A percentile compares a stretch with the other conserved stretches of the same genome.
Conservation (phyloP, 2,888 invertebrate species). For the Cosmia trapezina region DNA sequence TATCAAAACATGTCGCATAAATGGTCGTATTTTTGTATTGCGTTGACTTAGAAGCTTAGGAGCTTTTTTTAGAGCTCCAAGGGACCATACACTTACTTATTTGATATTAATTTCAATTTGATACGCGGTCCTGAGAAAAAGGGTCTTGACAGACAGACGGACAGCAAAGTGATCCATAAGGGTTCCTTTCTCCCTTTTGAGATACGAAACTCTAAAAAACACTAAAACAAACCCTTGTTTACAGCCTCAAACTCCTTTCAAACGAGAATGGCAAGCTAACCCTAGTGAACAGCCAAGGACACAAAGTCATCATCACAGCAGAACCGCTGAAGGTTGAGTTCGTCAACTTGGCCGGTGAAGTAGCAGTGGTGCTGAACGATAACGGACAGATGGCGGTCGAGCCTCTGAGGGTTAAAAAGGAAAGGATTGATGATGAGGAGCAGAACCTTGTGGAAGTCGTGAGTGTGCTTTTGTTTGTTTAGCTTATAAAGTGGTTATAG, state of each 20-base stretch:
- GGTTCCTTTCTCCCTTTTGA: no score
- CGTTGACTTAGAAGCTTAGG: no score
- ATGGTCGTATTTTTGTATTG: no score
- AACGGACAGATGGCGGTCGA: slow-evolving; percentile 98
- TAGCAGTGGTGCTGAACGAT: slow-evolving; percentile 95
- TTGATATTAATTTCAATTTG: no score
- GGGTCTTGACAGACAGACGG: no score
- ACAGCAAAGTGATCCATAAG: no score
- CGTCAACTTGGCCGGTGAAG: slow-evolving; percentile 91
- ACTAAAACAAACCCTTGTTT: slow-evolving; percentile 47
- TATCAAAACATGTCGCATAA: no score
- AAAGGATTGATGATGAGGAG: slow-evolving; percentile 82
- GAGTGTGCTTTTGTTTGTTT: slow-evolving; percentile 70
- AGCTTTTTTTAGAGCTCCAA: no score
- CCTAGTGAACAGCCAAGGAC: slow-evolving; percentile 80
- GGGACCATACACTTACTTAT: no score
- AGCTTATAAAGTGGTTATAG: slow-evolving; percentile 14
- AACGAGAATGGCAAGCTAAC: slow-evolving; percentile 79
- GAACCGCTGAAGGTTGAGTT: slow-evolving; percentile 97
- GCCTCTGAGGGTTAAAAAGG: slow-evolving; percentile 93
- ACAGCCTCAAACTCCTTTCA: slow-evolving; percentile 80
- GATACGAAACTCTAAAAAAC: neutral
- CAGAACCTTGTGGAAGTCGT: slow-evolving; percentile 76
- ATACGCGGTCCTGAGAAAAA: no score
- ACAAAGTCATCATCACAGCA: slow-evolving; percentile 91